These are phyloP conservation scores for Agonopterix heracliana DNA, from an alignment of 2,888 invertebrate genomes.

Conservation along the genomic window DNA sequence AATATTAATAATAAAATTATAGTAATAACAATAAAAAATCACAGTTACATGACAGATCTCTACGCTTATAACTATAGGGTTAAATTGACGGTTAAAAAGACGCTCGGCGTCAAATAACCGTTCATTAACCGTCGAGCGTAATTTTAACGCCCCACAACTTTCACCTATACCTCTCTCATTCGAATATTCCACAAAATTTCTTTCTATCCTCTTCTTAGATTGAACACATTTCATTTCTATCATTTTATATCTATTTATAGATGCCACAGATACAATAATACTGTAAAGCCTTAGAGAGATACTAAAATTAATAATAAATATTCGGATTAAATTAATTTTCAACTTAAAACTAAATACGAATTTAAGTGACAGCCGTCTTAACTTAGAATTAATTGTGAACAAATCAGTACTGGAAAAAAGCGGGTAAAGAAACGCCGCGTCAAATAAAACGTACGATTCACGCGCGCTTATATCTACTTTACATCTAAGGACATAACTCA, in stretches of 20 bases:
- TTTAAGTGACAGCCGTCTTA: conserved; percentile 27
- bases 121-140: conserved; percentile 10
- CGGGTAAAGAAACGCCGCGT: conserved; percentile 38
- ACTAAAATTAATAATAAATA: conserved; percentile 40
- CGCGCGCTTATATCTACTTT: conserved; percentile 38
- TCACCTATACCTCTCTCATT: conserved; percentile 18
- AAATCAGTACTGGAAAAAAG: conserved; percentile 62
- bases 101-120: conserved; percentile 7
- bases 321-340: conserved; percentile 27
- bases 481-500: conserved; percentile 25
- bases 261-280: conserved; percentile 39
- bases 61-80: conserved; percentile 53
- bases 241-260: not conserved
- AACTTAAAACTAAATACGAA: conserved; percentile 24
- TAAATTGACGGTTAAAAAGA: conserved; percentile 26
- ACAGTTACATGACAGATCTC: conserved; percentile 55
- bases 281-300: conserved; percentile 38
- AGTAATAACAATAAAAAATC: conserved; percentile 62
- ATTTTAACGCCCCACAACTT: conserved; percentile 18
- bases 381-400: conserved; percentile 21
- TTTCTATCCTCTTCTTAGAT: conserved; percentile 15
- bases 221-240: conserved; percentile 23
- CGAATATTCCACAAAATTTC: conserved; percentile 8
- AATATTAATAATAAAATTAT: conserved; percentile 34
- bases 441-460: conserved; percentile 30